These are phyloP conservation scores for Sminthopsis crassicaudata DNA, from an alignment of 2,113 vertebrate species.

Conservation along the genomic window DNA sequence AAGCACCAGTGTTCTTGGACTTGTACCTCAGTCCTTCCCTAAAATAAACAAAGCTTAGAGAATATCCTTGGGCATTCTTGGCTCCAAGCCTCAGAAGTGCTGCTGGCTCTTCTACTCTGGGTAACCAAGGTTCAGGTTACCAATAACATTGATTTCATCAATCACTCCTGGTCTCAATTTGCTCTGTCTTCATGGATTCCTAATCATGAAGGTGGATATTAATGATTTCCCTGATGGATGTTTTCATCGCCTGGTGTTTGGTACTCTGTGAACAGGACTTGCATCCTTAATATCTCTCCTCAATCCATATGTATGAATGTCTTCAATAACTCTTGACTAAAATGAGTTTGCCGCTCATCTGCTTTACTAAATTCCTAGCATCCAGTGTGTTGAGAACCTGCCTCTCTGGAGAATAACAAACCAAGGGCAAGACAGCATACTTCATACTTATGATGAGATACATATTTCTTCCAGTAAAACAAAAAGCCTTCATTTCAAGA, in stretches of 20 bases:
- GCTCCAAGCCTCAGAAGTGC: not conserved
- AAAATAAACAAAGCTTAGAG: slow-evolving; percentile 1
- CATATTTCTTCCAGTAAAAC: slow-evolving; percentile 57
- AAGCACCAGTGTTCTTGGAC: not conserved
- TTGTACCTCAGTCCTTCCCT: not conserved
- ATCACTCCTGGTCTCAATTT: slow-evolving; percentile 42
- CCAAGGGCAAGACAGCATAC: slow-evolving; percentile 58
- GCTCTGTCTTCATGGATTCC: slow-evolving; percentile 40
- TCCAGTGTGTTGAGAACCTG: not conserved
- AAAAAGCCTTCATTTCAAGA: slow-evolving; percentile 55
- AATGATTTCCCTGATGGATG: slow-evolving; percentile 30
- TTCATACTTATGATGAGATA: slow-evolving; percentile 52
- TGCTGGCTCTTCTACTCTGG: not conserved
- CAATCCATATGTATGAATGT: slow-evolving; percentile 37
- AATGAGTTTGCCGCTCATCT: slow-evolving; percentile 1
- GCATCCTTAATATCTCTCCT: not conserved
- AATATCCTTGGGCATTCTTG: not conserved
- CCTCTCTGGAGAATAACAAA: slow-evolving; percentile 55
- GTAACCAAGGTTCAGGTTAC: slow-evolving; percentile 6
- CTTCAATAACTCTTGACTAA: slow-evolving; percentile 27
- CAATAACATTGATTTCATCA: slow-evolving; percentile 14
- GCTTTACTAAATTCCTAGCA: slow-evolving; percentile 45
- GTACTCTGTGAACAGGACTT: slow-evolving; percentile 31
- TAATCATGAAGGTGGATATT: slow-evolving; percentile 7
- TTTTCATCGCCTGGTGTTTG: not conserved